A percentile compares a stretch with the other conserved stretches of the same genome.
phyloP scores from a whole-genome alignment of 2,888 invertebrate genomes.

The Bombylius major region DNA sequence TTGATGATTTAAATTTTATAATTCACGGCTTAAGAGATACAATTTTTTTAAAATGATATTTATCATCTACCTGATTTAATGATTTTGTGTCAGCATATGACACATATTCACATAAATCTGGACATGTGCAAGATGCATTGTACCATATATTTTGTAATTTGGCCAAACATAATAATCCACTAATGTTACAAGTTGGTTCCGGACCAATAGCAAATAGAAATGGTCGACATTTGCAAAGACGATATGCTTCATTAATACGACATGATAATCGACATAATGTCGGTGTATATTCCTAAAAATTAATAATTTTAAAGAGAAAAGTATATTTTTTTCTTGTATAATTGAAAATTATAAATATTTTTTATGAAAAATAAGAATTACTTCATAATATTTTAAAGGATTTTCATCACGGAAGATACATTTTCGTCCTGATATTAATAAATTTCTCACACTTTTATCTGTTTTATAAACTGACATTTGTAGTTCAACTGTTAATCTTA shows the following conservation, averaged over 20 bases:
- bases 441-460: conserved; percentile 22
- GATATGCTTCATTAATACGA: conserved; percentile 26
- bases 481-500: conserved; percentile 20
- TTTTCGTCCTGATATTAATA: conserved; percentile 28
- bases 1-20: too few relatives aligned
- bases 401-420: conserved; percentile 29
- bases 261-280: conserved; percentile 29
- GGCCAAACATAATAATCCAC: conserved; percentile 26
- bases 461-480: conserved; percentile 20
- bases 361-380: conserved; percentile 11
- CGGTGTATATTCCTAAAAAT: conserved; percentile 23
- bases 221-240: conserved; percentile 28
- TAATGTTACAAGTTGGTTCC: conserved; percentile 21
- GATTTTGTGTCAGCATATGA: conserved; percentile 10
- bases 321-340: too few relatives aligned
- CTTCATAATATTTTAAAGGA: conserved; percentile 25
- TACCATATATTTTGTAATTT: neutral
- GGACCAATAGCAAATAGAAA: conserved; percentile 27
- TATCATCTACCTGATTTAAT: neutral
- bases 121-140: conserved; percentile 20
- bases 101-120: conserved; percentile 23
- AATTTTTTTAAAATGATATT: neutral
- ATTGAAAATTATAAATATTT: neutral
- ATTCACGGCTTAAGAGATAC: too few relatives aligned
- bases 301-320: too few relatives aligned